Percentiles rank a stretch among this genome's conserved stretches.
phyloP scores from a whole-genome alignment of 2,888 invertebrate species.

The Rotaria macrura region DNA sequence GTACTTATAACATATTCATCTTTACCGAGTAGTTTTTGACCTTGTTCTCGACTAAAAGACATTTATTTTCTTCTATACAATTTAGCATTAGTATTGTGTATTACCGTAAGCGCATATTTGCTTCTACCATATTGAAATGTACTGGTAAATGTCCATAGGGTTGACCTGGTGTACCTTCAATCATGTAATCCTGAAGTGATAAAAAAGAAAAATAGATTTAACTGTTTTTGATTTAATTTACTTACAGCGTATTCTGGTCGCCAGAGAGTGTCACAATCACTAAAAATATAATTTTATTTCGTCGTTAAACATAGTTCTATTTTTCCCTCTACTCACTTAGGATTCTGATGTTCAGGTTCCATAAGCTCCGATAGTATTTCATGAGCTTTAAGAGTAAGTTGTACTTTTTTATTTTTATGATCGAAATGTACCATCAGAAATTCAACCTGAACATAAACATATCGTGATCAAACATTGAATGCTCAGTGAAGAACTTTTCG shows the following conservation, averaged over 20 bases:
- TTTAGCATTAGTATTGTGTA: not conserved
- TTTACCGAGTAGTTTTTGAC: slow-evolving; percentile 29
- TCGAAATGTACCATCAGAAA: slow-evolving; percentile 90
- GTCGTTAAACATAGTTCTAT: not conserved
- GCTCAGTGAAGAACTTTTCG: not conserved
- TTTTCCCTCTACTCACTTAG: not conserved
- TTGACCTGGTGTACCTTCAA: slow-evolving; percentile 87
- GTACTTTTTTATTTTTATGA: slow-evolving; percentile 68
- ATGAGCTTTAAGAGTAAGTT: slow-evolving; percentile 71
- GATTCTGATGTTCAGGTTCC: slow-evolving; percentile 61
- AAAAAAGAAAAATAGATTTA: no score
- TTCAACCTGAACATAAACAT: slow-evolving; percentile 57
- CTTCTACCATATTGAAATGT: slow-evolving; percentile 29
- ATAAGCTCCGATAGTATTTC: slow-evolving; percentile 69
- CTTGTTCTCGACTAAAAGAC: slow-evolving; percentile 20
- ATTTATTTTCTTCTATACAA: no score
- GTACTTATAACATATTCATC: slow-evolving; percentile 28
- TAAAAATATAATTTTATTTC: not conserved
- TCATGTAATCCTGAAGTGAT: slow-evolving; percentile 91
- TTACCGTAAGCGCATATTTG: slow-evolving; percentile 28
- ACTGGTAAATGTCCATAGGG: slow-evolving; percentile 57
- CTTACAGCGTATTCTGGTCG: slow-evolving; percentile 77
- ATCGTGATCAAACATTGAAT: not conserved
- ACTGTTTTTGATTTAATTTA: no score
- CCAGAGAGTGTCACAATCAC: slow-evolving; percentile 56